Conservation (phyloP, 2,888 invertebrate genomes). For the Neocrepidodera transversa region DNA sequence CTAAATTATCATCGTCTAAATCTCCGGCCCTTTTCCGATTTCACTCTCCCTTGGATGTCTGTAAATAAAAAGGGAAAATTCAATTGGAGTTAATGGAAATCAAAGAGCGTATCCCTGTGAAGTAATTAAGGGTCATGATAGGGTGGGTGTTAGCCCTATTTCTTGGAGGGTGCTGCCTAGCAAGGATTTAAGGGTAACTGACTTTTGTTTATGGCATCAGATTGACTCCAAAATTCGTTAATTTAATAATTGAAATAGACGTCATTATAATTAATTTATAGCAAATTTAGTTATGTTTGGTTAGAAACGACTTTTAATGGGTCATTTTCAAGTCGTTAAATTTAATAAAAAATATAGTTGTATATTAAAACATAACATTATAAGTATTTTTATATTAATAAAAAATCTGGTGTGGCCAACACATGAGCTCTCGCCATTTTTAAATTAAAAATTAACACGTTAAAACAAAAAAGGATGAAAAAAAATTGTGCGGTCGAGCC, state of each 20-base stretch:
- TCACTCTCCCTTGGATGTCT: slow-evolving; percentile 63
- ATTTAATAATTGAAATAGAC: slow-evolving; percentile 3
- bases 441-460: too few species aligned
- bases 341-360: too few species aligned
- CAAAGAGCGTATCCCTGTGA: slow-evolving; percentile 48
- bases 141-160: slow-evolving; percentile 31
- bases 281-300: too few species aligned
- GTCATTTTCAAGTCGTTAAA: too few species aligned
- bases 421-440: too few species aligned
- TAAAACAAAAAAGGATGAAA: too few species aligned
- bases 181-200: slow-evolving; percentile 52
- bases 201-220: slow-evolving; percentile 32
- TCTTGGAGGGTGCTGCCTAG: slow-evolving; percentile 46
- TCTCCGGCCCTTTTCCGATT: slow-evolving; percentile 70
- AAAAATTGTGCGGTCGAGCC: too few species aligned
- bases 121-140: slow-evolving; percentile 49
- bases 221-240: slow-evolving; percentile 31
- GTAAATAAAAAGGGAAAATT: slow-evolving; percentile 41
- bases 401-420: too few species aligned
- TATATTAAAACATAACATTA: too few species aligned
- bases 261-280: too few species aligned
- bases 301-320: too few species aligned
- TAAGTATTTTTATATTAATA: too few species aligned
- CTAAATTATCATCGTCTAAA: slow-evolving; percentile 72
- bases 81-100: slow-evolving; percentile 47